Base-by-base conservation (phyloP, 1,140 invertebrate species). In the Dendroctonus valens region DNA sequence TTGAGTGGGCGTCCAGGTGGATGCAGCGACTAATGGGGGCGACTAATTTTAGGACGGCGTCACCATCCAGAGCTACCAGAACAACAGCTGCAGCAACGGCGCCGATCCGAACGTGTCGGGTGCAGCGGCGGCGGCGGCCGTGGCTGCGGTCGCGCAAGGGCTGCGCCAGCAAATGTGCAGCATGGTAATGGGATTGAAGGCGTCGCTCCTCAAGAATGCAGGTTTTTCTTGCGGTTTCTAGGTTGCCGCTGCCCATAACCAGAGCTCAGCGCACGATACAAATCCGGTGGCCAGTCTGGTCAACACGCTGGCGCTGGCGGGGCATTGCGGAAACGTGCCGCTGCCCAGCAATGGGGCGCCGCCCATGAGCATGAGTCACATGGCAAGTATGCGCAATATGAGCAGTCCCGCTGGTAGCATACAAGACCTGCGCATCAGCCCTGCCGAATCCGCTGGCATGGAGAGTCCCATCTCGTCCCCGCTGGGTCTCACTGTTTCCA, bases 131-230 rank as follows among this genome's bases (percentile, higher is more conserved):
- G 86, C 88, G 51, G 86, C 86, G n/a, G 87, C 87, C 68, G 88
- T 90, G 58, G 88, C 89, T 12, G 88, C 87, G 42, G 88, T 90
- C 40, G 84, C 84, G 0, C 84, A 86, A 81, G 86, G 86, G 64
- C 77, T 89, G 15, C 80, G 87, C 53, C 88, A 89, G 70, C 88
- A 89, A 75, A 88, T 89, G 86, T 86, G 83, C 76, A 85, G 83
- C 75, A 87, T 87, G 85, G 86, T 86, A 9, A 26, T 50, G 42
- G 6, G 26, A 26, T 26, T 3, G 26, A 26, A 1, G 26, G 26
- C 26, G 1, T 1, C 26, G 26, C 26, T 3, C 26, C 26, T 26
- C 26, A 26, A 3, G 26, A 26, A 3, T 26, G 26, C 26, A 26
- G 26, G 1, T 2, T 46, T 46, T 46, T n/a, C n/a, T 12, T 46